A percentile compares a stretch with the other conserved stretches of the same genome.
Conservation (phyloP, 2,113 vertebrate genomes). For the Calidris pygmaea region DNA sequence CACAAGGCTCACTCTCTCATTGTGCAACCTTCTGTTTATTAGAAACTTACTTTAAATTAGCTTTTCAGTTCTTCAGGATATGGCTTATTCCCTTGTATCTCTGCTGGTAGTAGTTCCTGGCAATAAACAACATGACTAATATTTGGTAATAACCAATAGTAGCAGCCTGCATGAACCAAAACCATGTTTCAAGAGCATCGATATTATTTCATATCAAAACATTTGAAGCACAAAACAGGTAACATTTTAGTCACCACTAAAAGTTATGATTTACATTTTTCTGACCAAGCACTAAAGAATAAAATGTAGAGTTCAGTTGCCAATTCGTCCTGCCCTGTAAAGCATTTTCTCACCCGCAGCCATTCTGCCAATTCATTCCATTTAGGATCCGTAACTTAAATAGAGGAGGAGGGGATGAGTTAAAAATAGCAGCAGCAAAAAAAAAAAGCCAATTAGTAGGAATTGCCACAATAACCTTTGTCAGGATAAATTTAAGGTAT, state of each 20-base stretch:
- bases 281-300: not conserved
- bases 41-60: not conserved
- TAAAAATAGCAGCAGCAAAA: conserved; percentile 53
- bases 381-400: conserved; percentile 24
- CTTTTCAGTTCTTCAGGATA: conserved; percentile 20
- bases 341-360: not conserved
- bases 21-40: not conserved
- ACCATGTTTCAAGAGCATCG: not conserved
- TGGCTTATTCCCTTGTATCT: not conserved
- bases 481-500: conserved; percentile 68
- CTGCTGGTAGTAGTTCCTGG: not conserved
- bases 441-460: conserved; percentile 53
- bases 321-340: not conserved
- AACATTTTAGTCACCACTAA: not conserved
- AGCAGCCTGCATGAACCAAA: not conserved
- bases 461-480: conserved; percentile 71
- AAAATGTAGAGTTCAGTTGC: not conserved
- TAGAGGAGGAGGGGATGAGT: not conserved
- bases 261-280: not conserved
- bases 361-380: not conserved
- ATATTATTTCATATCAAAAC: not conserved
- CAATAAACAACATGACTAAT: conserved; percentile 8
- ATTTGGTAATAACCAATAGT: not conserved
- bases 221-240: not conserved
- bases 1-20: not conserved